Conservation (phyloP, 2,113 vertebrate genomes). For the Antechinus stuartii region DNA sequence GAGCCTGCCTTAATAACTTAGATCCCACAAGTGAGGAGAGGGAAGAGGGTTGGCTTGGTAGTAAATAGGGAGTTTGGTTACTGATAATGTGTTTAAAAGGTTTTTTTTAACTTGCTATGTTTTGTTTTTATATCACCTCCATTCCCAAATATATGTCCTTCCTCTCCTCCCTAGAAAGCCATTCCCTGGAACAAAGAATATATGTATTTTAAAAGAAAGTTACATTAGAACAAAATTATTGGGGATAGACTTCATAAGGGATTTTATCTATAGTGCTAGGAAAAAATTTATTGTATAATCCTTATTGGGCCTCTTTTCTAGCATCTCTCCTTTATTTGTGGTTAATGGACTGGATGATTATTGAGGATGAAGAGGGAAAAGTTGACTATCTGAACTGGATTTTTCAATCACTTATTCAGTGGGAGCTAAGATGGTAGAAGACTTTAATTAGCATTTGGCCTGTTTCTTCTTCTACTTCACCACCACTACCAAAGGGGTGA, state of each 20-base stretch:
- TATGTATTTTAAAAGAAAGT: background rate
- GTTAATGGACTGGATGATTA: background rate
- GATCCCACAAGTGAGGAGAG: background rate
- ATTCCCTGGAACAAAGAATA: background rate
- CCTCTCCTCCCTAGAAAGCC: background rate
- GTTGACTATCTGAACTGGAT: background rate
- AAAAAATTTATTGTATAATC: conserved; percentile 21
- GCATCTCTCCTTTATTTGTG: background rate
- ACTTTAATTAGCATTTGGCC: background rate
- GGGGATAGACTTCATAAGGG: background rate
- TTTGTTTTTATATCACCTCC: conserved; percentile 12
- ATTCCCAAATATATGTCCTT: background rate
- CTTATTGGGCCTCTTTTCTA: background rate
- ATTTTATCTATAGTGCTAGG: background rate
- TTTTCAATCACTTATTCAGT: background rate
- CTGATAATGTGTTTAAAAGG: background rate
- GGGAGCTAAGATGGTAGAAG: background rate
- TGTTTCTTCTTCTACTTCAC: background rate
- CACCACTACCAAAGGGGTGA: background rate
- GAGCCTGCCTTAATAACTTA: background rate
- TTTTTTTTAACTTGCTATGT: background rate
- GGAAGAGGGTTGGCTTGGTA: background rate
- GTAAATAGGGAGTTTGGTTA: conserved; percentile 23
- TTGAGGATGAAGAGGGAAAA: background rate
- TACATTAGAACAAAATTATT: background rate